Base-by-base conservation (phyloP, 2,888 invertebrate genomes). In the Crossocerus cetratus region DNA sequence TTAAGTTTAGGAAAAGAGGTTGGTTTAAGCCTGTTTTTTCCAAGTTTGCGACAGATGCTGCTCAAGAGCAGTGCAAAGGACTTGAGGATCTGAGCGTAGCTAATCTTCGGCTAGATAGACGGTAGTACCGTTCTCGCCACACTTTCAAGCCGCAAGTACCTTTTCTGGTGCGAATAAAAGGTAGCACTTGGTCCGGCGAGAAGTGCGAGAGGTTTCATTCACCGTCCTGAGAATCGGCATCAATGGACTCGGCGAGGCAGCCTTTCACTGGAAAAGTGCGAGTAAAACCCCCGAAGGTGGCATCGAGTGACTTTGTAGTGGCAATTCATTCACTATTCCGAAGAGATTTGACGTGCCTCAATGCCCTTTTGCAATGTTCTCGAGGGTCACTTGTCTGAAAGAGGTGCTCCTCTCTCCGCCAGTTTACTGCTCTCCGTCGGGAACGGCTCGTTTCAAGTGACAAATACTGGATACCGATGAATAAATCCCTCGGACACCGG, bases 291-390 rank as follows among this genome's bases (percentile, higher is more conserved):
- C 64, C 70, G 76, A 64, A 65, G 68, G 66, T 68, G 72, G 57
- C 61, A 69, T 74, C 74, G 76, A 84, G 83, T 83, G 85, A 87
- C 84, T 83, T 80, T 86, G 80, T 84, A 84, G 86, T 84, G 84
- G 83, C 83, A 78, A 84, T 87, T 87, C 89, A 88, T 89, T 88
- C 84, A 87, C 81, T 22, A 84, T 81, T 86, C 86, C 80, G 74
- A 69, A 74, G 66, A 78, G 83, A 86, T 88, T 86, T 83, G 85
- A 85, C 83, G 84, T 86, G 84, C 83, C 83, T 82, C 75, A 70
- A 63, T 76, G 80, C 54, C 74, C 76, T 74, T 80, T 83, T 86
- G 78, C 81, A 62, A 78, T 78, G 70, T 80, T 62, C 69, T 84
- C 74, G 77, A 86, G 85, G 83, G 78, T 86, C 86, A 86, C 87